These are phyloP conservation scores for Rana temporaria DNA, from an alignment of 2,113 vertebrate genomes.

Conservation along the genomic window DNA sequence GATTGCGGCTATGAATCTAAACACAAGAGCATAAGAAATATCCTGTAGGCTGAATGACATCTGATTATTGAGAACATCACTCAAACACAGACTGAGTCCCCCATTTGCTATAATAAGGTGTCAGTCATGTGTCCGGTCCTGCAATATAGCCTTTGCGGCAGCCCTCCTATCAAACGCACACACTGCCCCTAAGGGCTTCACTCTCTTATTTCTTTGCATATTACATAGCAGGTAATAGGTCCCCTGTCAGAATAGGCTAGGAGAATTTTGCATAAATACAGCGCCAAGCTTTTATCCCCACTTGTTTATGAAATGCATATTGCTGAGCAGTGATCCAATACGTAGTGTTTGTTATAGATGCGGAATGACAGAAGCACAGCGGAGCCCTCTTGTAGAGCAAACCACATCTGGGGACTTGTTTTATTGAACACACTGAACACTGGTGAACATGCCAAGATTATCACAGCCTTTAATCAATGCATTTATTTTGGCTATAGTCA, in stretches of 20 bases:
- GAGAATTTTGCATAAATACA: constrained; percentile 20
- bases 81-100: constrained; percentile 19
- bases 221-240: constrained; percentile 12
- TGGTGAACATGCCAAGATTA: constrained; percentile 35
- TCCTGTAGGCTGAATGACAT: constrained; percentile 22
- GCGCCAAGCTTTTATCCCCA: background rate
- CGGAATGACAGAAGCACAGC: constrained; percentile 18
- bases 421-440: constrained; percentile 24
- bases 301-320: constrained; percentile 41
- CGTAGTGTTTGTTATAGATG: constrained; percentile 14
- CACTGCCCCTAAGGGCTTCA: constrained; percentile 2
- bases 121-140: constrained; percentile 38
- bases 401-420: constrained; percentile 20
- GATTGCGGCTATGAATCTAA: constrained; percentile 2
- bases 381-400: background rate
- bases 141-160: constrained; percentile 24
- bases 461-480: constrained; percentile 35
- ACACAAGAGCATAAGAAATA: background rate
- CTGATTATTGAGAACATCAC: constrained; percentile 48
- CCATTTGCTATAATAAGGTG: constrained; percentile 51
- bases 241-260: constrained; percentile 5
- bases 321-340: constrained; percentile 6
- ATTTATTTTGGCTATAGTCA: constrained; percentile 42
- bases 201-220: constrained; percentile 11
- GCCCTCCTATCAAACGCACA: background rate